phyloP scores from a whole-genome alignment of 1,140 invertebrate genomes.

The Acromyrmex charruanus region DNA sequence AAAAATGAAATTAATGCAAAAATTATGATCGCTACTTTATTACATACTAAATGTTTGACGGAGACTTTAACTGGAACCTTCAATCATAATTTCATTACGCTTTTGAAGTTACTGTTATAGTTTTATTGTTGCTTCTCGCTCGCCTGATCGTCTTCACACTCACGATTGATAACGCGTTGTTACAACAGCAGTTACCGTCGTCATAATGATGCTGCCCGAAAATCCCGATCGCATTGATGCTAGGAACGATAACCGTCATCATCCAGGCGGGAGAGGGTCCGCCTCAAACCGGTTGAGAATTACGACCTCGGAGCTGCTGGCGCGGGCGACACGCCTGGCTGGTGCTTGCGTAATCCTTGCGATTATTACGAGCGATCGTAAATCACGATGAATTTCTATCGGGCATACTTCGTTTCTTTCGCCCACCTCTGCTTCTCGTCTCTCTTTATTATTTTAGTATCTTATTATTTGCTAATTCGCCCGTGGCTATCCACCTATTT shows the following conservation, averaged over 20 bases:
- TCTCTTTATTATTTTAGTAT: slow-evolving; percentile 34
- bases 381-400: slow-evolving; percentile 66
- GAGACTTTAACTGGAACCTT: neutral
- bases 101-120: neutral
- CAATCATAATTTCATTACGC: neutral
- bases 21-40: neutral
- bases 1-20: neutral
- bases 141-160: neutral
- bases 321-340: slow-evolving; percentile 57
- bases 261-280: slow-evolving; percentile 44
- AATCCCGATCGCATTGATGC: slow-evolving; percentile 40
- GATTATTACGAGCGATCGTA: slow-evolving; percentile 64
- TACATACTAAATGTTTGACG: neutral
- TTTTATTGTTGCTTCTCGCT: neutral
- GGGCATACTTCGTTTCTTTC: slow-evolving; percentile 29
- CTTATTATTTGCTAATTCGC: slow-evolving; percentile 50
- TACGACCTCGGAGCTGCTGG: slow-evolving; percentile 59
- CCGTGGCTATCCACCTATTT: slow-evolving; percentile 14
- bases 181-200: neutral
- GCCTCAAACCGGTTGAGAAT: slow-evolving; percentile 66
- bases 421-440: slow-evolving; percentile 31
- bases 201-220: slow-evolving; percentile 12
- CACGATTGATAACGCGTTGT: slow-evolving; percentile 18
- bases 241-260: slow-evolving; percentile 51
- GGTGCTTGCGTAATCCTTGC: slow-evolving; percentile 57